Base-by-base conservation (phyloP, 2,113 vertebrate species). In the Oncorhynchus keta region DNA sequence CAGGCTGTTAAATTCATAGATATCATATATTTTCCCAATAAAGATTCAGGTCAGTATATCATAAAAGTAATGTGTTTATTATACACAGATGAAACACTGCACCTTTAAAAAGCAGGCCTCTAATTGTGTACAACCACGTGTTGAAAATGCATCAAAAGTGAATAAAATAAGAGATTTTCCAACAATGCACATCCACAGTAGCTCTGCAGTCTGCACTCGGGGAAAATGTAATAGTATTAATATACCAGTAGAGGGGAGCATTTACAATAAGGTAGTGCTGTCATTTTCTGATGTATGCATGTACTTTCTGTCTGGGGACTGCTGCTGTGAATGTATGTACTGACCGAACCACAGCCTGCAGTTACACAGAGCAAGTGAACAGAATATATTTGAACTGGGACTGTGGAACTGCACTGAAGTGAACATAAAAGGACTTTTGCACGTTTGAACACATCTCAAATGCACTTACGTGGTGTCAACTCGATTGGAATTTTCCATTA, bases 231-330 rank as follows among this genome's bases (percentile, higher is more conserved):
- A 70, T 81, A 26, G 24, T 35, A 39, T 5, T 22, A 13, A 55
- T 11, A 59, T 22, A 18, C 79, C 84, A 86, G 51, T 70, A 86
- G 84, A 81, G 76, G 84, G 84, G 35, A 66, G 77, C 59, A 69
- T 80, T 74, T 66, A 73, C 70, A 67, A 49, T 48, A 35, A 7
- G 12, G 2, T 9, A 22, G n/a, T 62, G 1, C 59, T n/a, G 18
- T 62, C n/a, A n/a, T 22, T 3, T 8, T n/a, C 59, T 62, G n/a
- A n/a, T 62, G 2, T n/a, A 62, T 62, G 2, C 9, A 62, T 62
- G 8, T 3, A 62, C 59, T 22, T 2, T 5, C n/a, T 55, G 51
- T 14, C 51, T 55, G 51, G 12, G 16, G 51, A 16, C 5, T 55
- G 51, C 51, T 55, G 51, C 51, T 55, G 51, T 55, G 13, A 55